phyloP scores from a whole-genome alignment of 2,888 invertebrate genomes.

The Eudemis profundana region DNA sequence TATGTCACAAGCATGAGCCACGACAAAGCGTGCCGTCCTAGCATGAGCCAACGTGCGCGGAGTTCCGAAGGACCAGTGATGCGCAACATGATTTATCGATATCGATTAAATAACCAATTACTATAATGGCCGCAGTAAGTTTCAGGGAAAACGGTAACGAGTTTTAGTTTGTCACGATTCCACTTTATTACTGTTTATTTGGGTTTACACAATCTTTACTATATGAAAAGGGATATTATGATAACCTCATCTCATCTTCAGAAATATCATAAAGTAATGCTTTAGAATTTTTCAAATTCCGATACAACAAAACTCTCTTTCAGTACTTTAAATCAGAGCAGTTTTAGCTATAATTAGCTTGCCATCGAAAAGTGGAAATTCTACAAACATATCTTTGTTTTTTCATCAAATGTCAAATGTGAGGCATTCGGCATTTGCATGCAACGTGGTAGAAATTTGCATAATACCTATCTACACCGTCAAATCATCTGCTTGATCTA shows the following conservation, averaged over 20 bases:
- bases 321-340: neutral
- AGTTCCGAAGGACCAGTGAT: slow-evolving; percentile 34
- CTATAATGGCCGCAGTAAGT: slow-evolving; percentile 28
- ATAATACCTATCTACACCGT: neutral
- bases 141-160: slow-evolving; percentile 37
- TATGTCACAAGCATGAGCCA: slow-evolving; percentile 25
- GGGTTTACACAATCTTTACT: neutral
- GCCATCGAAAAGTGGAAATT: neutral
- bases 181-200: slow-evolving; percentile 18
- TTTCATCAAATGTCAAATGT: slow-evolving; percentile 12
- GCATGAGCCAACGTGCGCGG: slow-evolving; percentile 35
- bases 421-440: slow-evolving; percentile 10
- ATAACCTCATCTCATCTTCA: no score
- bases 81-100: slow-evolving; percentile 37
- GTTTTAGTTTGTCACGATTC: slow-evolving; percentile 38
- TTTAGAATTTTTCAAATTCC: no score
- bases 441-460: slow-evolving; percentile 1
- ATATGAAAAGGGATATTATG: no score
- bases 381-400: neutral
- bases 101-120: slow-evolving; percentile 42
- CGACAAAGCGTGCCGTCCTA: slow-evolving; percentile 33
- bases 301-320: no score
- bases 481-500: slow-evolving; percentile 1
- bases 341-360: no score
- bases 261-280: no score